Conservation (phyloP, 2,113 vertebrate species). For the Proterorhinus semilunaris region DNA sequence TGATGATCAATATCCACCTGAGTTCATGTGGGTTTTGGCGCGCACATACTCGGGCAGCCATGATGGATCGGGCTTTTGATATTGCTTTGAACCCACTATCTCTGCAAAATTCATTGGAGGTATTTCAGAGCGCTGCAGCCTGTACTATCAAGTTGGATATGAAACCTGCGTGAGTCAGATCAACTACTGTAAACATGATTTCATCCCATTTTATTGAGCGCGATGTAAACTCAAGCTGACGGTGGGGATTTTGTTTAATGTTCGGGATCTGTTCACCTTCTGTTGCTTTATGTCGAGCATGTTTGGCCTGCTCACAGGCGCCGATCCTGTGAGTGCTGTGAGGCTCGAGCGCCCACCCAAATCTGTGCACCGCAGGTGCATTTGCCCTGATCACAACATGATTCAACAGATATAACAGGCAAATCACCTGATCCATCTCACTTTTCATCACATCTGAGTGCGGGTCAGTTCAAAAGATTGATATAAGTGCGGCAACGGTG, state of each 20-base stretch:
- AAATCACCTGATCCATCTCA: too few species aligned
- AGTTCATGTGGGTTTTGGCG: constrained; percentile 58
- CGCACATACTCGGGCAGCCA: constrained; percentile 43
- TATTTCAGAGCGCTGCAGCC: constrained; percentile 34
- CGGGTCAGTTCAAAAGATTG: too few species aligned
- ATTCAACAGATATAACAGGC: too few species aligned
- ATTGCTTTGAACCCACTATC: constrained; percentile 61
- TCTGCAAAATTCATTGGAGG: constrained; percentile 52
- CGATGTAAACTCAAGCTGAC: background rate
- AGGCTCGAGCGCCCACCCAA: too few species aligned
- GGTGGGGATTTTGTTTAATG: background rate
- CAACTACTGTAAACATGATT: constrained; percentile 3
- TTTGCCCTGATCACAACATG: too few species aligned
- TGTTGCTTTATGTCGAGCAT: too few species aligned
- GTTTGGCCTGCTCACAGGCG: too few species aligned
- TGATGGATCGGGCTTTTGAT: constrained; percentile 66
- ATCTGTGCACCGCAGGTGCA: too few species aligned
- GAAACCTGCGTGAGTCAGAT: constrained; percentile 5
- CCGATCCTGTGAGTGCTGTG: too few species aligned
- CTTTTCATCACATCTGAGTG: too few species aligned
- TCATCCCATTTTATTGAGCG: background rate
- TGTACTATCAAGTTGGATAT: constrained; percentile 16
- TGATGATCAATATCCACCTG: constrained; percentile 72
- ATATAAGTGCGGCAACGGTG: too few species aligned
- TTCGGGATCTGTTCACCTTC: too few species aligned